Evolutionary conservation across 2,888 invertebrate genomes (phyloP), one percentile per base, ranked within the genome.

Genomic region (Melinaea menophilus): DNA sequence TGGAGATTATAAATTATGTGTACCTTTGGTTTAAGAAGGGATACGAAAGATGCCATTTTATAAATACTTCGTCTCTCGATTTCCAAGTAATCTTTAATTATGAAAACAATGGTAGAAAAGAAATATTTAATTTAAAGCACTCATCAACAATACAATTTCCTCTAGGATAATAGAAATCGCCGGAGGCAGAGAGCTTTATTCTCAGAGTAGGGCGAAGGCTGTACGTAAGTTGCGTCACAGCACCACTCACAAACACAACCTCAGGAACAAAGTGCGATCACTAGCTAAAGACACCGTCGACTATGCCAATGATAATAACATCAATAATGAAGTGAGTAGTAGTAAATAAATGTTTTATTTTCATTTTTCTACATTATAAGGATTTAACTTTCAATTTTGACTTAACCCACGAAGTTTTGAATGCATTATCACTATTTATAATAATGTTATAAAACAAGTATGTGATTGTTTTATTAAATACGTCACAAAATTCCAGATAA

Each of bases 111-210:
- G 41, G 9, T 1, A 9, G 9, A 41, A 41, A 41, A 3, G 3
- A 41, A 7, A 46, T 9, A 31, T 41, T 55, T 33, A 55, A 60
- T n/a, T 7, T 13, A 13, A n/a, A 60, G 12, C n/a, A 12, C 9
- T 33, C 37, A 31, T 54, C n/a, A 33, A 51, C 3, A 46, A 22
- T n/a, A 22, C 33, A n/a, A 62, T 37, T 56, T 55, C 46, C 57
- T 79, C 73, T 82, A 90, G 90, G 82, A 90, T 90, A 79, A 90
- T 90, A 83, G 90, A 90, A 79, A 95, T 95, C 82, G 96, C 96
- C 62, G 96, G 96, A 73, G 96, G 96, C 66, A 92, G 96, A 65
- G 96, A 96, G 86, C 92, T 96, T 69, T 96, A 95, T 85, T 96
- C 96, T 51, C 95, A 95, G 83, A 96, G 95, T 82, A 91, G 95